These are phyloP conservation scores for Sepioteuthis lessoniana DNA, from an alignment of 2,888 invertebrate species.

Conservation along the genomic window DNA sequence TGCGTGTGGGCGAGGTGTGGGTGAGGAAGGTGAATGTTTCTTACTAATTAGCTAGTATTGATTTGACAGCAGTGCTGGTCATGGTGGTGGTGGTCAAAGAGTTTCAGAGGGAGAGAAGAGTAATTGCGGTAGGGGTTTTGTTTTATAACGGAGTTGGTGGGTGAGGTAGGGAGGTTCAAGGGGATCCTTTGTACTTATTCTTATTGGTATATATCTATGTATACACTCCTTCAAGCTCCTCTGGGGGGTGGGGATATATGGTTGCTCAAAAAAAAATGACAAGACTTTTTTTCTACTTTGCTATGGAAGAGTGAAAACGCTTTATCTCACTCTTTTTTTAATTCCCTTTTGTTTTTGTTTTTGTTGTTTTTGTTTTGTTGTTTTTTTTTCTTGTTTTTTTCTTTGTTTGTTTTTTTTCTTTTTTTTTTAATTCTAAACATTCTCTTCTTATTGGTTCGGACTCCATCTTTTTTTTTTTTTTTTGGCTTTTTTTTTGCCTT, in stretches of 20 bases:
- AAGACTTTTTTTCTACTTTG: neutral
- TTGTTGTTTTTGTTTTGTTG: too few relatives aligned
- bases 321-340: too few relatives aligned
- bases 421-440: neutral
- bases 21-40: too few relatives aligned
- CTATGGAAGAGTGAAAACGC: too few relatives aligned
- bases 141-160: neutral
- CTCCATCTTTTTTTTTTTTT: neutral
- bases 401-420: rapidly evolving
- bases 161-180: neutral
- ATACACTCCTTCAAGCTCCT: neutral
- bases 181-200: neutral
- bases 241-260: too few relatives aligned
- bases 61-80: neutral
- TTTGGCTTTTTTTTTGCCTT: too few relatives aligned
- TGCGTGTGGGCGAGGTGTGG: neutral
- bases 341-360: too few relatives aligned
- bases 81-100: neutral
- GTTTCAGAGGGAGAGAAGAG: neutral
- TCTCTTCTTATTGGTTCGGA: neutral
- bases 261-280: neutral
- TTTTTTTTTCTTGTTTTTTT: neutral
- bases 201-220: too few relatives aligned
- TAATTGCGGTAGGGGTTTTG: neutral
- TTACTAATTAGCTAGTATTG: neutral